A percentile compares a stretch with the other conserved stretches of the same genome.
phyloP scores from a whole-genome alignment of 2,797 vertebrate species.

The Otus scops region DNA sequence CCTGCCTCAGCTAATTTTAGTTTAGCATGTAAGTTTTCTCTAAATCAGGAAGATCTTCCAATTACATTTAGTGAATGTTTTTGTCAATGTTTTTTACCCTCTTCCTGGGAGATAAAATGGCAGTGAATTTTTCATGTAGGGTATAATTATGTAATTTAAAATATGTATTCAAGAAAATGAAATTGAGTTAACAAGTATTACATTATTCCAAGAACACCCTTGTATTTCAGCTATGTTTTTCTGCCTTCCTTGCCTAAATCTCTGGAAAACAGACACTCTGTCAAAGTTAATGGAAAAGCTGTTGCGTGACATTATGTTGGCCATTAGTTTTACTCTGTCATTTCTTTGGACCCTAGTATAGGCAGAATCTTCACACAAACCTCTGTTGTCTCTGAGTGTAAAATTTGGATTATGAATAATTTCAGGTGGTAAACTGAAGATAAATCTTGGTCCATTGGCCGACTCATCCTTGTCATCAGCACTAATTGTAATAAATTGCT shows the following conservation, averaged over 20 bases:
- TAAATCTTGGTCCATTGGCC: constrained; percentile 89
- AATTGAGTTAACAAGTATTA: not conserved
- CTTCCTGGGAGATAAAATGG: not conserved
- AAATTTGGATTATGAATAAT: constrained; percentile 94
- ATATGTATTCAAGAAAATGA: not conserved
- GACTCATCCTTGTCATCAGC: constrained; percentile 96
- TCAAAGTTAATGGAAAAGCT: not conserved
- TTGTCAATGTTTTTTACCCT: not conserved
- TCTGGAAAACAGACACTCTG: not conserved
- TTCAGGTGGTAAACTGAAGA: constrained; percentile 90
- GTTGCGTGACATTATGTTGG: not conserved
- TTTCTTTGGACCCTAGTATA: not conserved
- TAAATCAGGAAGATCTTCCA: not conserved
- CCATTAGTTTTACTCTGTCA: constrained; percentile 3
- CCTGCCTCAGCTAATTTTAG: not conserved
- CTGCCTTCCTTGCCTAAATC: not conserved
- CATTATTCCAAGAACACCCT: not conserved
- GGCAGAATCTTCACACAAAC: constrained; percentile 72
- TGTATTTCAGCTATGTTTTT: not conserved
- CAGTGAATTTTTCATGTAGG: not conserved
- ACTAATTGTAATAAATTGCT: constrained; percentile 92
- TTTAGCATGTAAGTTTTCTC: not conserved
- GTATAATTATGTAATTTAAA: not conserved
- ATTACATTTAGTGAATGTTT: not conserved
- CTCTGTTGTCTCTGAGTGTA: constrained; percentile 93